These are phyloP conservation scores for Rhadinocentrus ornatus DNA, from an alignment of 2,797 vertebrate species.

Conservation along the genomic window DNA sequence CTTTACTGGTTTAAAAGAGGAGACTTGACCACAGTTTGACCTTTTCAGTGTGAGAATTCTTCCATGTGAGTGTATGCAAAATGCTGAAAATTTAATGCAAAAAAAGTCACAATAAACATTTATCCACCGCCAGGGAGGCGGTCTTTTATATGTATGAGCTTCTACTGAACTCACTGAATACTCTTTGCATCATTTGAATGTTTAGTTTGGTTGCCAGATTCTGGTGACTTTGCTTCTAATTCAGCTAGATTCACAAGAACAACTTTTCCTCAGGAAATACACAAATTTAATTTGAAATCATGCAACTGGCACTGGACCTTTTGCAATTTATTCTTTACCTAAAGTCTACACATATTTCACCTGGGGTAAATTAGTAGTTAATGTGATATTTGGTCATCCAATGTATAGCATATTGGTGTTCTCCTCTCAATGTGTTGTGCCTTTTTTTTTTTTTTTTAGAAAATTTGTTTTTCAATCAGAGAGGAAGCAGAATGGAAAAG, in stretches of 20 bases:
- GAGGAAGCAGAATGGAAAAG: slow-evolving; percentile 33
- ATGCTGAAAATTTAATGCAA: slow-evolving; percentile 7
- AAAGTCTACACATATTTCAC: background rate
- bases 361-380: slow-evolving; percentile 6
- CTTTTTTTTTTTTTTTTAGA: slow-evolving; percentile 26
- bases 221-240: slow-evolving; percentile 12
- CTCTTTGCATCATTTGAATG: slow-evolving; percentile 32
- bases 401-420: background rate
- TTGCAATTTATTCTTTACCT: background rate
- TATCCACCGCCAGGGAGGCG: slow-evolving; percentile 9
- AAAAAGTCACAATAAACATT: slow-evolving; percentile 14
- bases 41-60: slow-evolving; percentile 3
- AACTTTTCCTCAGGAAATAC: slow-evolving; percentile 17
- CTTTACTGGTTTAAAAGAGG: background rate
- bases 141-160: slow-evolving; percentile 33
- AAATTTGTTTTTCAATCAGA: slow-evolving; percentile 35
- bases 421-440: background rate
- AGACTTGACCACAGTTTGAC: background rate
- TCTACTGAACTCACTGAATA: slow-evolving; percentile 18
- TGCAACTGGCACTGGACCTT: background rate
- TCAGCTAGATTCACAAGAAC: background rate
- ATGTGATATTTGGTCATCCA: background rate
- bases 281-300: slow-evolving; percentile 36
- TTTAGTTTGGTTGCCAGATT: slow-evolving; percentile 21
- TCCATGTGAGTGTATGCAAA: background rate